Base-by-base conservation (phyloP, 1,140 invertebrate species). In the Drosophila tropicalis region DNA sequence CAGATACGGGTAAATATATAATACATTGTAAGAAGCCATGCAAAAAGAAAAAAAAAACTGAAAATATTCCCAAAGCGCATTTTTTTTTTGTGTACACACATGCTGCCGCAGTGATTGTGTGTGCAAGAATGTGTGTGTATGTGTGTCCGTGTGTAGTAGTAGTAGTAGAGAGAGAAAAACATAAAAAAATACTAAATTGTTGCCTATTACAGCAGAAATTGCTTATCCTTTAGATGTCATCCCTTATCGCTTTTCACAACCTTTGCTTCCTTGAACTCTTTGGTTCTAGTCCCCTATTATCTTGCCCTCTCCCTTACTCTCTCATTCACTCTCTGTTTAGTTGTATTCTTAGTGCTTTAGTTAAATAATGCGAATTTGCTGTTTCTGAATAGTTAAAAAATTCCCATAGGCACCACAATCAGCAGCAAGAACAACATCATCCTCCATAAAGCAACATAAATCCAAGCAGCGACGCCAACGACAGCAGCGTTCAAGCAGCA, bases 331-430 rank as follows among this genome's bases (percentile, higher is more conserved):
- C n/a, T 65, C 62, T 74, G 68, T 70, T 66, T 79, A 81, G 77
- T 71, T 85, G 81, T 85, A 70, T 61, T 34, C 44, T 51, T 85
- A 90, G 85, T 85, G 77, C 72, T 89, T 81, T 90, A 84, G 81
- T 83, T 70, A 82, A 91, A 91, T 91, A 91, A 91, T 90, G 69
- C 73, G 84, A 85, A 90, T 91, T 91, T 91, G 90, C 90, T 91
- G 90, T 91, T 91, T 91, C 90, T 91, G 90, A 91, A 91, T 91
- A 91, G 90, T 91, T 91, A 81, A 64, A 81, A 82, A 90, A 84
- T 91, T 91, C 90, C 90, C 80, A 76, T 91, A 91, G 90, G 90
- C 83, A 90, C 83, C 84, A 89, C 77, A 70, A 54, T 75, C 58
- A 51, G 66, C 60, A 81, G 71, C 68, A 76, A 81, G 19, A 58